A percentile compares a stretch with the other conserved stretches of the same genome.
These are phyloP conservation scores for Mesorhabditis belari DNA, from an alignment of 2,888 invertebrate species.

Conservation along the genomic window DNA sequence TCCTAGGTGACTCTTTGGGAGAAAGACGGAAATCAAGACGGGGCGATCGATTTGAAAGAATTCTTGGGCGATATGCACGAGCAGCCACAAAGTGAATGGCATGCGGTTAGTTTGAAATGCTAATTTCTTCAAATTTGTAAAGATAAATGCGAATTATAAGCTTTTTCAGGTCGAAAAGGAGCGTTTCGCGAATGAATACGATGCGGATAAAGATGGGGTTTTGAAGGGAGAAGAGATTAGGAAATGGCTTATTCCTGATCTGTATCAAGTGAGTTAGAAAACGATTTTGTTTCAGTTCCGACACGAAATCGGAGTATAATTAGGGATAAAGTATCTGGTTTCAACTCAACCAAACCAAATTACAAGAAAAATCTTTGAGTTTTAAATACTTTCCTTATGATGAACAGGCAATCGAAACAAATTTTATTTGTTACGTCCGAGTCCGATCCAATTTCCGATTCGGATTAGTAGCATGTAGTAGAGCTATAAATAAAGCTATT, in stretches of 20 bases:
- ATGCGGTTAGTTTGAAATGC: conserved; percentile 57
- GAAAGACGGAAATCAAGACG: conserved; percentile 78
- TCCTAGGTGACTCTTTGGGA: conserved; percentile 65
- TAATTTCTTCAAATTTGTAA: not conserved
- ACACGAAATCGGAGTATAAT: no score
- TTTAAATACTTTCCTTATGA: no score
- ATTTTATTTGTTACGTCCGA: no score
- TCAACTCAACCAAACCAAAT: no score
- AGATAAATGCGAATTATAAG: not conserved
- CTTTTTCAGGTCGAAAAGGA: not conserved
- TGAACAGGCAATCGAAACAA: no score
- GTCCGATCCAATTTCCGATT: no score
- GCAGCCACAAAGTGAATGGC: conserved; percentile 27
- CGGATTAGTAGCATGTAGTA: no score
- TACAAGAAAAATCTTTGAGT: no score
- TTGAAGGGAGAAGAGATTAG: conserved; percentile 73
- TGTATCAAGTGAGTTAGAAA: conserved; percentile 2
- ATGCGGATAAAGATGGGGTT: conserved; percentile 74
- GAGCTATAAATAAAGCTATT: no score
- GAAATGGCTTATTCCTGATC: conserved; percentile 64
- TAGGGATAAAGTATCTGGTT: no score
- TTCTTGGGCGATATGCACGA: conserved; percentile 64
- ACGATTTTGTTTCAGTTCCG: no score
- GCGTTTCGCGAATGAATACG: conserved; percentile 76
- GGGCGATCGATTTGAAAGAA: conserved; percentile 76